phyloP scores from a whole-genome alignment of 2,113 vertebrate genomes.

The Euleptes europaea region DNA sequence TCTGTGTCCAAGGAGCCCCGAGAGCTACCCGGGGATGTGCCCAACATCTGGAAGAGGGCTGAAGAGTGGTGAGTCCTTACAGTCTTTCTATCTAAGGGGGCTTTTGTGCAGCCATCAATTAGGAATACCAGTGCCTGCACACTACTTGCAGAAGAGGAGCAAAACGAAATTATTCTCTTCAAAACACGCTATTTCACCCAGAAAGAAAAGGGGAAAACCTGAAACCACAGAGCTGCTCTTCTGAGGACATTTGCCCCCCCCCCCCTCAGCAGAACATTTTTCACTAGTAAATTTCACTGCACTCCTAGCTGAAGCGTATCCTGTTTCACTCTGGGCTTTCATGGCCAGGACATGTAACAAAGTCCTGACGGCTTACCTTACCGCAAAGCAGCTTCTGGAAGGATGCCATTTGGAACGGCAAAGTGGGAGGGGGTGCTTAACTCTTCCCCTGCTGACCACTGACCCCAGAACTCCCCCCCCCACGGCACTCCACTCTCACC shows the following conservation, averaged over 20 bases:
- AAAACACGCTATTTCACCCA: background rate
- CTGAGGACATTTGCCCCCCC: background rate
- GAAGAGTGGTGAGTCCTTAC: background rate
- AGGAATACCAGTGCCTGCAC: background rate
- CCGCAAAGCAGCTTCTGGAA: background rate
- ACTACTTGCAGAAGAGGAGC: background rate
- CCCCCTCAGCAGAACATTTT: background rate
- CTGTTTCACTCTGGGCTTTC: background rate
- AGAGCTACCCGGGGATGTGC: too few relatives aligned
- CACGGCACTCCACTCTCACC: too few relatives aligned
- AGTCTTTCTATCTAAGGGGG: background rate
- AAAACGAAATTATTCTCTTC: background rate
- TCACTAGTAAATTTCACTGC: background rate
- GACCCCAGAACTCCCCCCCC: too few relatives aligned
- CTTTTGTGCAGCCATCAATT: background rate
- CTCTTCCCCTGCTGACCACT: too few relatives aligned
- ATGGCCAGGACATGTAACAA: background rate
- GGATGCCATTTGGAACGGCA: background rate
- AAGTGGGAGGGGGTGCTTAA: background rate
- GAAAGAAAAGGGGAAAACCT: background rate
- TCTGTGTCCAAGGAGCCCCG: too few relatives aligned
- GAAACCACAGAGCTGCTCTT: background rate
- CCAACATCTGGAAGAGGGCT: background rate
- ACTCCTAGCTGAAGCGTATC: background rate
- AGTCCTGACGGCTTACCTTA: background rate